Base-by-base conservation (phyloP, 2,113 vertebrate genomes). In the Cryptomyrus ogoouensis region DNA sequence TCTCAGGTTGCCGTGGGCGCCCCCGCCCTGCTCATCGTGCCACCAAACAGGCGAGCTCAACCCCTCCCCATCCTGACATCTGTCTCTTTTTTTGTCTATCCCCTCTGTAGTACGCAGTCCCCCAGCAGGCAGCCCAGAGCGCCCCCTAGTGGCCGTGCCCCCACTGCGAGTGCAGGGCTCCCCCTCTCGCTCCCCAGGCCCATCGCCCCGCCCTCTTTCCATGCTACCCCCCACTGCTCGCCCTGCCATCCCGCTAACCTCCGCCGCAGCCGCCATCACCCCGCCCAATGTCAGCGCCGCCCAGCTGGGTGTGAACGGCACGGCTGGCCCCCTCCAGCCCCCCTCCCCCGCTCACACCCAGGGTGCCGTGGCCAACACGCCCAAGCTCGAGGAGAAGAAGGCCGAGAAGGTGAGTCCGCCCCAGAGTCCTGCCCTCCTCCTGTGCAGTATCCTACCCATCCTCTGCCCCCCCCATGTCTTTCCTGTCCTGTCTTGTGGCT, bases 281-380 rank as follows among this genome's bases (percentile, higher is more conserved):
- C 98, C 98, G 0, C 98, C 98, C 62, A 99, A 98, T 2, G 94
- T 98, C 92, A 97, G 94, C 0, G 97, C 97, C 0, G 96, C 96
- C 83, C 96, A 96, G 91, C 96, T 98, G 92, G 97, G 96, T 5
- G 89, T 49, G 13, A 74, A 83, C 27, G 27, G 44, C 24, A 35
- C 70, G 0, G 83, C 56, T 0, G 94, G 93, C 0, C 91, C 96
- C 0, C 31, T 95, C 50, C 94, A 93, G 83, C 91, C 95, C 0
- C 92, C 95, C 0, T 94, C 95, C 0, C 92, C 93, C 0, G 94
- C 95, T 15, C 95, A 89, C 50, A 27, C 88, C 27, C 88, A 96
- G 58, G 89, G 93, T 8, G 88, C 86, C 42, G 84, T 92, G 3
- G 92, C 93, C 46, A 91, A 94, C 0, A 92, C 92, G 35, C 92